Conservation (phyloP, 2,113 vertebrate species). For the Alaudala cheleensis region DNA sequence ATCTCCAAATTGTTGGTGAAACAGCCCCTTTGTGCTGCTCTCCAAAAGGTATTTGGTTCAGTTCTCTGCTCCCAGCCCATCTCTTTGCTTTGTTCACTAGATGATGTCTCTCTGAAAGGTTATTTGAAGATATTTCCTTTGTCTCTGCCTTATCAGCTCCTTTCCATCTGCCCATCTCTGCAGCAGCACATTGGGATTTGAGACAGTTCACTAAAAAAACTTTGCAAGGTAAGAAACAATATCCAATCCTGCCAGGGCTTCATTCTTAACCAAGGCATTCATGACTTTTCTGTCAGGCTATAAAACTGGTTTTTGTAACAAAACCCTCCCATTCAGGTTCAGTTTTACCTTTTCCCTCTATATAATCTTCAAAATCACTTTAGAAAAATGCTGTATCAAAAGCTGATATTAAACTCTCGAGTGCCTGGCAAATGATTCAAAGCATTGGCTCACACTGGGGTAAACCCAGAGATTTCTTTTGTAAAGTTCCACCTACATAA, state of each 20-base stretch:
- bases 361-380: conserved; percentile 56
- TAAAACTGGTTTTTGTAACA: conserved; percentile 1
- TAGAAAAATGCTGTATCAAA: conserved; percentile 50
- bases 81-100: not conserved
- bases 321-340: conserved; percentile 39
- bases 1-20: not conserved
- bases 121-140: conserved; percentile 28
- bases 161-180: not conserved
- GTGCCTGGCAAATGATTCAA: conserved; percentile 55
- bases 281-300: conserved; percentile 22
- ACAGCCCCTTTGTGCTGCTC: not conserved
- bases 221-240: conserved; percentile 13
- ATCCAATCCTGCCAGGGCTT: not conserved
- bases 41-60: not conserved
- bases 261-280: conserved; percentile 46
- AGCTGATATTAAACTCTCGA: conserved; percentile 52
- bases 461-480: conserved; percentile 56
- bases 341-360: conserved; percentile 49
- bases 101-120: not conserved
- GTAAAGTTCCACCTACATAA: conserved; percentile 51
- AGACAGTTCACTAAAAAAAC: conserved; percentile 25
- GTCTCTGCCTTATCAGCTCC: conserved; percentile 6
- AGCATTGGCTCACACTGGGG: not conserved
- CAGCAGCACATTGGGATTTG: not conserved
- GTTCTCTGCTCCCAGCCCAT: not conserved